A percentile compares a stretch with the other conserved stretches of the same genome.
phyloP scores from a whole-genome alignment of 2,113 vertebrate genomes.

The Notarius lentiginosus region DNA sequence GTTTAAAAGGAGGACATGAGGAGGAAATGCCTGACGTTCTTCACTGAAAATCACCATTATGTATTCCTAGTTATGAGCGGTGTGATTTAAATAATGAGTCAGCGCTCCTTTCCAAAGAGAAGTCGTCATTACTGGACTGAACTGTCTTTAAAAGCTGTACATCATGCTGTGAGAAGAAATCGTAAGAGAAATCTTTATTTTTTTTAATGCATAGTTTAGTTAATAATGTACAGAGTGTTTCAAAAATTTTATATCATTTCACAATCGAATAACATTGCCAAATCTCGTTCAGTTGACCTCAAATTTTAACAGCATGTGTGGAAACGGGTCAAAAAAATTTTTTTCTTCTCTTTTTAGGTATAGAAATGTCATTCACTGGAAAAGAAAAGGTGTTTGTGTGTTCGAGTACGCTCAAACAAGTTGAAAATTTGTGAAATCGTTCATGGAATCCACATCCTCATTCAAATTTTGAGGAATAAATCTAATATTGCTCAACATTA shows the following conservation, averaged over 20 bases:
- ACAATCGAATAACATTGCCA: too few species aligned
- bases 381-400: not conserved
- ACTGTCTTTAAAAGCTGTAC: conserved; percentile 12
- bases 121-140: not conserved
- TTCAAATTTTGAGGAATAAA: too few species aligned
- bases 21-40: conserved; percentile 26
- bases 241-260: too few species aligned
- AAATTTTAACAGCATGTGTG: too few species aligned
- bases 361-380: not conserved
- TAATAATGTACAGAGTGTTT: not conserved
- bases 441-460: too few species aligned
- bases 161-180: not conserved
- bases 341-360: too few species aligned
- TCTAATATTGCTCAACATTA: too few species aligned
- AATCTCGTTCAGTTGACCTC: too few species aligned
- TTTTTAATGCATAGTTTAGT: not conserved
- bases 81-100: conserved; percentile 38
- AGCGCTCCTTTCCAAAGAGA: not conserved
- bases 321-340: too few species aligned
- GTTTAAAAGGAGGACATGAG: conserved; percentile 20
- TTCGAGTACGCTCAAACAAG: too few species aligned
- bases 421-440: too few species aligned
- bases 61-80: conserved; percentile 30
- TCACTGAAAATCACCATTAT: conserved; percentile 31
- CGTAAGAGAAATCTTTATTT: not conserved